Evolutionary conservation across 2,113 vertebrate genomes (phyloP).

Genomic region (Actinemys pallida): DNA sequence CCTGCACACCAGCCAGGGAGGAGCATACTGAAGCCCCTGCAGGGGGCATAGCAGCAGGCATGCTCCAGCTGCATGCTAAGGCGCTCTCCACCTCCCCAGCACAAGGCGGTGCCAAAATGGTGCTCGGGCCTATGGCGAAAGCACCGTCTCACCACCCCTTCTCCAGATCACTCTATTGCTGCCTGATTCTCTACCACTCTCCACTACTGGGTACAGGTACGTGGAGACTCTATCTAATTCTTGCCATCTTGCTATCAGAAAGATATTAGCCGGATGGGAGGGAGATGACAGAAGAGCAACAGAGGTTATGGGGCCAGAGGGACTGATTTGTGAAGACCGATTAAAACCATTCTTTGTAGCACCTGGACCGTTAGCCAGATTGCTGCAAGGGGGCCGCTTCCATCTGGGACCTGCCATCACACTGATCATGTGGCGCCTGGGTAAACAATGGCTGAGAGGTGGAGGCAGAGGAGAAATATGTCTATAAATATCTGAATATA

Average conservation of each 20-base stretch:
- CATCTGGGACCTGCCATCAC: too few species aligned
- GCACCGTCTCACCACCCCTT: not conserved
- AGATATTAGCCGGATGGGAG: not conserved
- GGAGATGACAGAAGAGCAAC: not conserved
- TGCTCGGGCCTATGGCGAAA: too few species aligned
- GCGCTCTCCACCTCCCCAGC: too few species aligned
- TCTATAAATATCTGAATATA: not conserved
- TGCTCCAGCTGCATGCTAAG: too few species aligned
- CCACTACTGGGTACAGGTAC: not conserved
- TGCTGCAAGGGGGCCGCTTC: too few species aligned
- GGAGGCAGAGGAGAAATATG: not conserved
- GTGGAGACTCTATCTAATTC: not conserved
- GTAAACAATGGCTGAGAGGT: not conserved
- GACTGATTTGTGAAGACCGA: not conserved
- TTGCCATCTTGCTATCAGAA: not conserved
- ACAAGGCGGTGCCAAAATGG: too few species aligned
- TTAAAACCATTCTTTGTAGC: not conserved
- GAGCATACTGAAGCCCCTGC: too few species aligned
- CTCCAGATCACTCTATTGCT: not conserved
- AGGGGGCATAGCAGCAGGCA: too few species aligned
- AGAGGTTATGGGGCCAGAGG: not conserved
- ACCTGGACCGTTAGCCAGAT: not conserved
- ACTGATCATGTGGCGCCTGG: not conserved
- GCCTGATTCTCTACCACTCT: not conserved
- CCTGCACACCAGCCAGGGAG: not conserved